Conservation (phyloP, 2,113 vertebrate genomes). For the Nerophis lumbriciformis region DNA sequence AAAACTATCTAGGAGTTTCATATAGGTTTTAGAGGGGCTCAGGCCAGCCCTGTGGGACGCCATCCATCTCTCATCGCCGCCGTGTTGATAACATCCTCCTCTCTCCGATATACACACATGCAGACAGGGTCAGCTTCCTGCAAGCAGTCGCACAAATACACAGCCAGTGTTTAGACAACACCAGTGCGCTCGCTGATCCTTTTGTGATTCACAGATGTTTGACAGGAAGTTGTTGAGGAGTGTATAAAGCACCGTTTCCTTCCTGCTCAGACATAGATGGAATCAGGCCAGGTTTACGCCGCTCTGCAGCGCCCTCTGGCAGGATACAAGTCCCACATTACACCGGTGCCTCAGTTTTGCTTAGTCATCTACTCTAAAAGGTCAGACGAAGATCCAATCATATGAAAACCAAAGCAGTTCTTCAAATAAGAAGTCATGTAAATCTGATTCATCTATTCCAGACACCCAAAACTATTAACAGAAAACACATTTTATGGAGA, state of each 20-base stretch:
- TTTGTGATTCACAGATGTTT: constrained; percentile 63
- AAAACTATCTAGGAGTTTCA: constrained; percentile 60
- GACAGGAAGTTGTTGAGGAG: constrained; percentile 63
- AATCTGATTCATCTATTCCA: no score
- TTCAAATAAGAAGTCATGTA: no score
- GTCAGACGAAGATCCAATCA: no score
- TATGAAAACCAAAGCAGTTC: no score
- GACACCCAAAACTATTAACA: no score
- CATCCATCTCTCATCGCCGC: constrained; percentile 70
- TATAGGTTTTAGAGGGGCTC: constrained; percentile 63
- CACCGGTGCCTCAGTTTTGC: no score
- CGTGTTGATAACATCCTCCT: constrained; percentile 74
- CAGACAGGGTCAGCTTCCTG: constrained; percentile 50
- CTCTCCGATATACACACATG: constrained; percentile 21
- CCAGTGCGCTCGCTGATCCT: constrained; percentile 41
- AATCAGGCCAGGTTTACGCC: constrained; percentile 39
- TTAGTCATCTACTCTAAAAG: no score
- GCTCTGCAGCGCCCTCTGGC: constrained; percentile 29
- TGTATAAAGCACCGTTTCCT: constrained; percentile 62
- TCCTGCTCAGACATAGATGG: constrained; percentile 56
- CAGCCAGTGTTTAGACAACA: constrained; percentile 63
- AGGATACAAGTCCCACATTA: constrained; percentile 1
- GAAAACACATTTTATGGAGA: no score
- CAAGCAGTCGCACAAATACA: constrained; percentile 70
- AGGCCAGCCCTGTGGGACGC: constrained; percentile 47